Base-by-base conservation (phyloP, 2,888 invertebrate species). In the Automeris io region DNA sequence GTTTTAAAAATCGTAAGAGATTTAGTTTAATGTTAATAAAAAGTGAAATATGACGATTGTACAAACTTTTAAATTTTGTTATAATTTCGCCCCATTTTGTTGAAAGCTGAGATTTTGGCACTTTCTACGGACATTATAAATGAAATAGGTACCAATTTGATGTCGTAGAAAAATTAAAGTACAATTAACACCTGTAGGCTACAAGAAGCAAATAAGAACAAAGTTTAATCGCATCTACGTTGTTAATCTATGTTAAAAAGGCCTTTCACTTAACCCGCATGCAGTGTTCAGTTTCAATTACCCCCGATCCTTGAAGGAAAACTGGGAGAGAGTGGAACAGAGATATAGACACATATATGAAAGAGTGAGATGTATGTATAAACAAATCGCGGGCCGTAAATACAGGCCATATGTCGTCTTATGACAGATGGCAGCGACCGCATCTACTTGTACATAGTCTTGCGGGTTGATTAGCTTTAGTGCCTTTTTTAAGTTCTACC, bases 201-300 rank as follows among this genome's bases (percentile, higher is more conserved):
- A 13, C 21, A 13, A 18, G 9, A 26, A 19, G 11, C 7, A 11
- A 19, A 18, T 18, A 32, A 23, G 7, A 32, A 11, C 11, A 31
- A 9, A 5, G 9, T 9, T 11, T 26, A 9, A 33, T 19, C 38
- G n/a, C 25, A 29, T 35, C 39, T 39, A n/a, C 35, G 33, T 19
- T 33, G 32, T 42, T 74, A 62, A 54, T 77, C 76, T 74, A 53
- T 77, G 72, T 23, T 55, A 59, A 57, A 61, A 48, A 67, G 70
- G 74, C 78, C 81, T 82, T 83, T 80, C 81, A 76, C 81, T 80
- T 70, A 63, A 62, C 82, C 81, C 82, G 82, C 80, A 82, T 83
- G 71, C 67, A 77, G 77, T 76, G 73, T 79, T 74, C 77, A 70
- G 72, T 81, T 81, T 81, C 81, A 81, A 80, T 81, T 78, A 76